phyloP scores from a whole-genome alignment of 2,797 vertebrate species.

The Tachyglossus aculeatus region DNA sequence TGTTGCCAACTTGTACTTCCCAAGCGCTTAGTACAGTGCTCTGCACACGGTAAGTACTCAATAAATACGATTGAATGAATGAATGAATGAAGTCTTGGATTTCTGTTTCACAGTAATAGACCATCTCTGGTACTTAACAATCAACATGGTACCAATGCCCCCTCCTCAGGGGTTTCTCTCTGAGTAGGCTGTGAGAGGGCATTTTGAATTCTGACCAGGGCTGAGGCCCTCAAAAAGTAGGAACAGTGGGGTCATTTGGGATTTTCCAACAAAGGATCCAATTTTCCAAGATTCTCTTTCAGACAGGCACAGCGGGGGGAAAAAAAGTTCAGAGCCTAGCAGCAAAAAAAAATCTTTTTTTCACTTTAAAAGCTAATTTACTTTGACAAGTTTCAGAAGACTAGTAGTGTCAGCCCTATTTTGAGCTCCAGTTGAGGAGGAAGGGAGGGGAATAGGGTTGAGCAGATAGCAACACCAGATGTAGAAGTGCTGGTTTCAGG shows the following conservation, averaged over 20 bases:
- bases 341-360: not conserved
- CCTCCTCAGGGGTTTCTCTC: too few species aligned
- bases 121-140: too few species aligned
- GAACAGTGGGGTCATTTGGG: slow-evolving; percentile 37
- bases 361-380: not conserved
- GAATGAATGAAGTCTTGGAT: too few species aligned
- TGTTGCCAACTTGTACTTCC: too few species aligned
- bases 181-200: too few species aligned
- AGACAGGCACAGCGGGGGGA: not conserved
- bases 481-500: not conserved
- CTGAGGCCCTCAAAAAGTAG: slow-evolving; percentile 35
- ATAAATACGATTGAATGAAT: too few species aligned
- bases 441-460: too few species aligned
- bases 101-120: too few species aligned
- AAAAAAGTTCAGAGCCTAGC: not conserved
- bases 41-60: too few species aligned
- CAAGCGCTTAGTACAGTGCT: too few species aligned
- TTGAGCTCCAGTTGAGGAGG: not conserved
- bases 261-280: slow-evolving; percentile 31
- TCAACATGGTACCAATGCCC: too few species aligned
- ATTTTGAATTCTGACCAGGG: not conserved
- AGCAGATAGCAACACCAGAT: not conserved
- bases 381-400: slow-evolving; percentile 10
- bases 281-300: slow-evolving; percentile 35
- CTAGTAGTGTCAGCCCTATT: not conserved